Conservation (phyloP, 2,797 vertebrate genomes). For the Steatocranus sp. region DNA sequence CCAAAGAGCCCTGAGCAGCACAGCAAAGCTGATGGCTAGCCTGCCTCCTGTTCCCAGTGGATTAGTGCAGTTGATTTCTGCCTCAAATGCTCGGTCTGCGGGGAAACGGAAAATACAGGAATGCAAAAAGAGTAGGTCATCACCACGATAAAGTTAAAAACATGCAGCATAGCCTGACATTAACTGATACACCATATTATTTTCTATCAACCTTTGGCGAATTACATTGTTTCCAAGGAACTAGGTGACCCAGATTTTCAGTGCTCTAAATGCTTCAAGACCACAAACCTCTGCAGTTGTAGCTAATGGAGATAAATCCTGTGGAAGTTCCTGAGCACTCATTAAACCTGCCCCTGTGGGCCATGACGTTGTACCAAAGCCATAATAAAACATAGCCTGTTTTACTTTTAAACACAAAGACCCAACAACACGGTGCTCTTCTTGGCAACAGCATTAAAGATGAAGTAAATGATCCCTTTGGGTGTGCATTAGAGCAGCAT, state of each 20-base stretch:
- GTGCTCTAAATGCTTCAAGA: background rate
- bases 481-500: background rate
- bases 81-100: constrained; percentile 91
- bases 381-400: background rate
- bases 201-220: background rate
- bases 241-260: background rate
- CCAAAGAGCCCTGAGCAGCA: constrained; percentile 92
- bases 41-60: constrained; percentile 93
- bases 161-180: background rate
- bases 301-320: background rate
- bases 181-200: background rate
- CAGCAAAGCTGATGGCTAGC: constrained; percentile 92
- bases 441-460: background rate
- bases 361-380: background rate
- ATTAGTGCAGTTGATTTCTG: constrained; percentile 96
- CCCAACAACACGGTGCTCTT: background rate
- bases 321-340: background rate
- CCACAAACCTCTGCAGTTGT: background rate
- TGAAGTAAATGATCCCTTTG: background rate
- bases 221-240: background rate
- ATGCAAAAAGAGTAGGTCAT: background rate
- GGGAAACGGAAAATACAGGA: background rate
- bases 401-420: background rate
- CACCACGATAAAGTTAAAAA: background rate
- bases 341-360: background rate